Evolutionary conservation across 2,113 vertebrate genomes (phyloP).

Genomic region (Chrysochloris asiatica): DNA sequence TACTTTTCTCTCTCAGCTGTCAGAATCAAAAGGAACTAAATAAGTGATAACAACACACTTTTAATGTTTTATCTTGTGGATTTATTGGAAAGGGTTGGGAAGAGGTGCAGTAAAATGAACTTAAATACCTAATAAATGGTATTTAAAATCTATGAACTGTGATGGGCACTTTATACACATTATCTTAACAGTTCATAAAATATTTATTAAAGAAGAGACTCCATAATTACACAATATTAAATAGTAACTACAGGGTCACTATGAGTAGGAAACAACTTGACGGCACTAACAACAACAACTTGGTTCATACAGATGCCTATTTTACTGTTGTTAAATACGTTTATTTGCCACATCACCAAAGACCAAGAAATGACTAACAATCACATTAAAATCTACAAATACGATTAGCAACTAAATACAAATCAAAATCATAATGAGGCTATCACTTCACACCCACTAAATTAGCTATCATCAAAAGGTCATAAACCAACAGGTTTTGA

Average conservation of each 20-base stretch:
- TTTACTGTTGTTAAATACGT: conserved; percentile 37
- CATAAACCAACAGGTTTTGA: background rate
- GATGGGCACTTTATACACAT: background rate
- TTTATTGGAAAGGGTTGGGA: background rate
- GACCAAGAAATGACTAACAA: background rate
- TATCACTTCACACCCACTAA: background rate
- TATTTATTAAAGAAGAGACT: conserved; percentile 12
- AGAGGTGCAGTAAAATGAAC: conserved; percentile 29
- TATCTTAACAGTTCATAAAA: background rate
- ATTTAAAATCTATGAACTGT: background rate
- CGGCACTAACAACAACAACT: background rate
- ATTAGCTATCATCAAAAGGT: background rate
- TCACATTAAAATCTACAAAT: background rate
- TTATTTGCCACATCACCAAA: background rate
- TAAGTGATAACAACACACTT: background rate
- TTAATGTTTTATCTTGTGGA: background rate
- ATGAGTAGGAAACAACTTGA: too few species aligned
- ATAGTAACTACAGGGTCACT: background rate
- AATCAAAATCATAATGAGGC: background rate
- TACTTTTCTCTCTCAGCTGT: background rate
- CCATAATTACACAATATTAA: background rate
- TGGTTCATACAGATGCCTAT: background rate
- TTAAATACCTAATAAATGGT: conserved; percentile 4
- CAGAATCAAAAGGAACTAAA: background rate
- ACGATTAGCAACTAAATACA: background rate